Evolutionary conservation across 1,140 invertebrate genomes (phyloP).

Genomic region (Cydia fagiglandana): DNA sequence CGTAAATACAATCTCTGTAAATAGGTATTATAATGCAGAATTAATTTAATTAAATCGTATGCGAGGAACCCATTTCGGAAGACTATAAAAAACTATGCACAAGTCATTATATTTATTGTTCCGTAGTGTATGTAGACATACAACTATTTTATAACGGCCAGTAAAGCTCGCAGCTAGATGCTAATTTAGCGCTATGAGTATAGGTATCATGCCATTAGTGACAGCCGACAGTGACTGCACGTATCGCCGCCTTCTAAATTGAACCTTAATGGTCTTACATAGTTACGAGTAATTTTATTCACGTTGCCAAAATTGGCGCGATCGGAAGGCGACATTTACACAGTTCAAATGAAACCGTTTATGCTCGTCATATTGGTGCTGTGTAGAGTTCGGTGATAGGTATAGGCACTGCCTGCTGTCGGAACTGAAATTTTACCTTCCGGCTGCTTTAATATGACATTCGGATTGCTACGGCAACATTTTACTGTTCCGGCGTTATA

Average conservation of each 20-base stretch:
- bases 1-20: not conserved
- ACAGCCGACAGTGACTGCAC: too few species aligned
- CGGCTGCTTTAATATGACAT: too few species aligned
- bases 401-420: too few species aligned
- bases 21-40: not conserved
- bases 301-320: too few species aligned
- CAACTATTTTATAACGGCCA: not conserved
- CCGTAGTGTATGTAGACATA: not conserved
- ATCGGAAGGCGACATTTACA: not conserved
- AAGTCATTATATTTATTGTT: not conserved
- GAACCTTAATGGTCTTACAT: too few species aligned
- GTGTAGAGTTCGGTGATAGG: not conserved
- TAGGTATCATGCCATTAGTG: not conserved
- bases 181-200: conserved; percentile 9
- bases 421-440: too few species aligned
- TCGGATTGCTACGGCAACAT: too few species aligned
- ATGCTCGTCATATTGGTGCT: too few species aligned
- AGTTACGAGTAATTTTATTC: too few species aligned
- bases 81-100: not conserved
- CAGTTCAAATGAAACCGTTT: too few species aligned
- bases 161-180: conserved; percentile 14
- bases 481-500: too few species aligned
- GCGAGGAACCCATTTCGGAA: not conserved
- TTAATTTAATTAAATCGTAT: not conserved
- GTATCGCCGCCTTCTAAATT: too few species aligned